Conservation (phyloP, 2,888 invertebrate genomes). For the Lissocephala sabroskyi region DNA sequence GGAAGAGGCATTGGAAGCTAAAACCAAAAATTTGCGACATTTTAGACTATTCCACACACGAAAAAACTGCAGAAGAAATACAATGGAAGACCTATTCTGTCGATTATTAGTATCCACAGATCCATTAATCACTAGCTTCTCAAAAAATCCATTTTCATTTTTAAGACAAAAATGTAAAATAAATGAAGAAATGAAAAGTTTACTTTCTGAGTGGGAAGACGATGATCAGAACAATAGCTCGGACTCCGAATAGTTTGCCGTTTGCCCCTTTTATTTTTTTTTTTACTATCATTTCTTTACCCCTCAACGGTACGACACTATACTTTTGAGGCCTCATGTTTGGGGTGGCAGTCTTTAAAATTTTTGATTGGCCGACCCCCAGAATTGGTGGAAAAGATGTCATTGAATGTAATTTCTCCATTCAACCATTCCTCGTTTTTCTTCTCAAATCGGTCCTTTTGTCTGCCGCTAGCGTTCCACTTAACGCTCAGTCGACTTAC, state of each 20-base stretch:
- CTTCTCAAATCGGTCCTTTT: neutral
- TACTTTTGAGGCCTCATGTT: neutral
- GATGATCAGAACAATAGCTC: neutral
- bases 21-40: no score
- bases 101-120: neutral
- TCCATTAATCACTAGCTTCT: neutral
- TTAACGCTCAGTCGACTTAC: slow-evolving; percentile 3
- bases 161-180: neutral
- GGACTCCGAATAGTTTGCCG: neutral
- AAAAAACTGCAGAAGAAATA: neutral
- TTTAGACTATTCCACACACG: neutral
- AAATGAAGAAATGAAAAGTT: neutral
- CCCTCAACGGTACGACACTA: no score
- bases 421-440: neutral
- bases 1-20: no score
- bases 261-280: neutral
- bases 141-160: neutral
- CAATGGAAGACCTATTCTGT: neutral
- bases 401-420: neutral
- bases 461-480: slow-evolving; percentile 6
- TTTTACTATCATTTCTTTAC: no score
- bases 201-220: neutral
- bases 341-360: neutral
- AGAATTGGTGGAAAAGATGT: no score
- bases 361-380: neutral